phyloP scores from a whole-genome alignment of 2,113 vertebrate genomes.

The Morone saxatilis region DNA sequence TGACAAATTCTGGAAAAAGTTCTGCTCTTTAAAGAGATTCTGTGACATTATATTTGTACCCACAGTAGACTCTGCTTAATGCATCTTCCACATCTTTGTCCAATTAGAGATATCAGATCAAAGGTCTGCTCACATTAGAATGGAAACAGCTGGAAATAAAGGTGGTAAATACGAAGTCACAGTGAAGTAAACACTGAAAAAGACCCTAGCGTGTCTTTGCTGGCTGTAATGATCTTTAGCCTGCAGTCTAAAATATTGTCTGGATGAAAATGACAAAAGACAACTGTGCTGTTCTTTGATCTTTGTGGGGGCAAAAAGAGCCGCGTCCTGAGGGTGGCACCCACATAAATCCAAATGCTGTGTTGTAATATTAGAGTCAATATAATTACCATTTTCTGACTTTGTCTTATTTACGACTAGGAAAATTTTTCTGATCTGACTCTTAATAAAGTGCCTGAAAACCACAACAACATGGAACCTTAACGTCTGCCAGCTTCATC shows the following conservation, averaged over 20 bases:
- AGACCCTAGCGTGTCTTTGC: background rate
- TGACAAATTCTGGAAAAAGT: background rate
- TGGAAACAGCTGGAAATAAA: slow-evolving; percentile 44
- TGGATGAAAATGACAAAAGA: background rate
- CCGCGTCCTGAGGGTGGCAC: background rate
- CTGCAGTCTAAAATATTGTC: background rate
- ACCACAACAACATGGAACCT: too few species aligned
- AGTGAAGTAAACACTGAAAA: slow-evolving; percentile 25
- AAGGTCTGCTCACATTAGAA: slow-evolving; percentile 21
- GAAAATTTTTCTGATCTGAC: too few species aligned
- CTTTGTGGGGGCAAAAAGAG: background rate
- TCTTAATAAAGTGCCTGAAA: too few species aligned
- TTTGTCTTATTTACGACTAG: too few species aligned
- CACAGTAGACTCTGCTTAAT: background rate
- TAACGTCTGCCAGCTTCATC: too few species aligned
- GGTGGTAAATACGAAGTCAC: slow-evolving; percentile 30
- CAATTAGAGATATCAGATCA: slow-evolving; percentile 38
- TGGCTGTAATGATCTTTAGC: background rate
- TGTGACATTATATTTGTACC: slow-evolving; percentile 6
- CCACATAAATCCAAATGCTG: background rate
- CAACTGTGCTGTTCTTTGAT: slow-evolving; percentile 3
- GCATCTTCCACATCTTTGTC: slow-evolving; percentile 24
- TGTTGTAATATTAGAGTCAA: background rate
- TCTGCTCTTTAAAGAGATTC: background rate
- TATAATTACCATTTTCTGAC: background rate